phyloP scores from a whole-genome alignment of 2,888 invertebrate species.

The Acleris holmiana region DNA sequence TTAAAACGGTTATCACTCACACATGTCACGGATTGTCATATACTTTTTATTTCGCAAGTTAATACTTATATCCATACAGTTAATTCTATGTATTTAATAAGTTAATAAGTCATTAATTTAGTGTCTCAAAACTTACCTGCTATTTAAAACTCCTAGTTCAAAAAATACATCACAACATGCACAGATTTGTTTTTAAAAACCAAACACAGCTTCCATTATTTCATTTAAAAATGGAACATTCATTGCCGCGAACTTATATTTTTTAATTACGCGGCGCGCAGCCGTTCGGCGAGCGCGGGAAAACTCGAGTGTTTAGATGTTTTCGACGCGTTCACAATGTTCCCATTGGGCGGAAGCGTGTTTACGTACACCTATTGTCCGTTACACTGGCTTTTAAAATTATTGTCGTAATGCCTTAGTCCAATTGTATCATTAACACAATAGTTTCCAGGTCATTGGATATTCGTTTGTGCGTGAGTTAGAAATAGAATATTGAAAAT shows the following conservation, averaged over 20 bases:
- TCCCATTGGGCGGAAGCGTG: constrained; percentile 31
- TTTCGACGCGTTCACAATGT: constrained; percentile 14
- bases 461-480: neutral
- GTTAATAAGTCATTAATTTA: too few species aligned
- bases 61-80: too few species aligned
- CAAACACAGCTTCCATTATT: constrained; percentile 9
- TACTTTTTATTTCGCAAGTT: too few species aligned
- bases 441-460: constrained; percentile 10
- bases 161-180: neutral
- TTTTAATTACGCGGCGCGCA: constrained; percentile 18
- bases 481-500: too few species aligned
- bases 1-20: too few species aligned
- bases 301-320: constrained; percentile 36
- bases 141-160: constrained; percentile 1
- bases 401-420: constrained; percentile 25
- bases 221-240: constrained; percentile 22
- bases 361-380: constrained; percentile 33
- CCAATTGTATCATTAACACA: constrained; percentile 19
- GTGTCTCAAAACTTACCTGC: neutral
- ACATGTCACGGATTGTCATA: too few species aligned
- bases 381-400: constrained; percentile 22
- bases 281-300: constrained; percentile 35
- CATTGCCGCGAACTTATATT: neutral
- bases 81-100: too few species aligned
- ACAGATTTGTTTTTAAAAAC: neutral